These are phyloP conservation scores for Aurelia aurita complex sp. Pacific DNA, from an alignment of 30 jellyfish, hydroid and myxozoan genomes.

Conservation along the genomic window DNA sequence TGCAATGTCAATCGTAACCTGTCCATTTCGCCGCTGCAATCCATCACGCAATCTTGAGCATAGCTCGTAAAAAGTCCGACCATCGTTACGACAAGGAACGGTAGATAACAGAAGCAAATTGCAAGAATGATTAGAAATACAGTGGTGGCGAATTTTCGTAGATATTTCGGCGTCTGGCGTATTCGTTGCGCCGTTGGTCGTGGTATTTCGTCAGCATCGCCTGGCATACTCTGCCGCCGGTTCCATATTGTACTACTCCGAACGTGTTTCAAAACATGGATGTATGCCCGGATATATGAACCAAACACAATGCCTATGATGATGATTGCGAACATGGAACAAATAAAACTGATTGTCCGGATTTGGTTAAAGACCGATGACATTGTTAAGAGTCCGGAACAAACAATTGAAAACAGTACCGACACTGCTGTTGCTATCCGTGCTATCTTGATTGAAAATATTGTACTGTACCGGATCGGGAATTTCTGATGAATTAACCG, in stretches of 20 bases:
- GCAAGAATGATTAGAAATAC: conserved; percentile 20
- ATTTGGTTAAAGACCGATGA: conserved; percentile 41
- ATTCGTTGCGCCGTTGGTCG: neutral
- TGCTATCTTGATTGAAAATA: conserved; percentile 23
- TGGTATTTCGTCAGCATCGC: neutral
- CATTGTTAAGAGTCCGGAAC: conserved; percentile 34
- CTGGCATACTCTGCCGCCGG: neutral
- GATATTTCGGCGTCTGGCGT: conserved; percentile 25
- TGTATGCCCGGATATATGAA: conserved; percentile 35
- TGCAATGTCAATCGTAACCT: conserved; percentile 14
- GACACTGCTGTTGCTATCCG: neutral
- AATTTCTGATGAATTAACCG: conserved; percentile 47
- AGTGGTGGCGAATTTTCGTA: conserved; percentile 40
- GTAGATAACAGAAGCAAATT: conserved; percentile 42
- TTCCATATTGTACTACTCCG: conserved; percentile 50
- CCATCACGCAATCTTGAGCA: conserved; percentile 1
- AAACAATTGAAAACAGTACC: neutral
- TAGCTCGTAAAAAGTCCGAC: conserved; percentile 6
- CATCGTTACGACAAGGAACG: conserved; percentile 18
- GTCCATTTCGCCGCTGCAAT: conserved; percentile 8
- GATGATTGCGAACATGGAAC: conserved; percentile 2
- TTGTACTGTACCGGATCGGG: conserved; percentile 11
- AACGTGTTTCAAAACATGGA: conserved; percentile 23
- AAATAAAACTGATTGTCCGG: conserved; percentile 12
- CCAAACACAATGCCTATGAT: conserved; percentile 25